Evolutionary conservation across 2,888 invertebrate species (phyloP).

Genomic region (Drosophila macrothrix): DNA sequence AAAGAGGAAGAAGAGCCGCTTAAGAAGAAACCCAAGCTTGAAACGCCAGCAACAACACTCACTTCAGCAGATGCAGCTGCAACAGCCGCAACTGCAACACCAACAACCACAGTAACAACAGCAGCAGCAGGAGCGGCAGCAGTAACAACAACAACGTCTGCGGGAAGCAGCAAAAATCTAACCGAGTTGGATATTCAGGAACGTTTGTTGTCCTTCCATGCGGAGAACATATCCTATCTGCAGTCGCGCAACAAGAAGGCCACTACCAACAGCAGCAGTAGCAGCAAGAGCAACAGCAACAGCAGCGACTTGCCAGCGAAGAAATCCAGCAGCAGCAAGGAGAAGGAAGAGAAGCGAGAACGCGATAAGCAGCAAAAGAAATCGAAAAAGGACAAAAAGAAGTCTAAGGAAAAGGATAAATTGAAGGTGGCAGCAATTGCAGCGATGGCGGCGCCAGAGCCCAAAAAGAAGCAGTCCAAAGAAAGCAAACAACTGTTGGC

Average conservation of each 20-base stretch:
- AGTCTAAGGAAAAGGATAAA: slow-evolving; percentile 70
- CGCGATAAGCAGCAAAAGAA: slow-evolving; percentile 64
- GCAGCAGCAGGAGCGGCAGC: slow-evolving; percentile 14
- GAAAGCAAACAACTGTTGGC: slow-evolving; percentile 23
- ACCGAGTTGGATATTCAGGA: slow-evolving; percentile 88
- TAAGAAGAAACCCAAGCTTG: slow-evolving; percentile 72
- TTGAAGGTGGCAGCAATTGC: slow-evolving; percentile 35
- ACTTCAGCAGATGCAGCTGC: background rate
- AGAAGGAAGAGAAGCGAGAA: slow-evolving; percentile 64
- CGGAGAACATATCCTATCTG: slow-evolving; percentile 87
- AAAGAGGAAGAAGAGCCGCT: slow-evolving; percentile 71
- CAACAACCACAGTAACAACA: slow-evolving; percentile 5
- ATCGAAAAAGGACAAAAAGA: slow-evolving; percentile 70
- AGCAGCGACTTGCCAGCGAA: slow-evolving; percentile 34
- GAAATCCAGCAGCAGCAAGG: slow-evolving; percentile 55
- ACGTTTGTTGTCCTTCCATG: slow-evolving; percentile 88
- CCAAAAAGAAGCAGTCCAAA: slow-evolving; percentile 50
- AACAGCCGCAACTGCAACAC: slow-evolving; percentile 2
- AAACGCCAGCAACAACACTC: slow-evolving; percentile 19
- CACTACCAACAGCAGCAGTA: slow-evolving; percentile 39
- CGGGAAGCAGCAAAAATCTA: slow-evolving; percentile 67
- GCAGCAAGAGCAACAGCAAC: slow-evolving; percentile 36
- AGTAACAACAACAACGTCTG: slow-evolving; percentile 1
- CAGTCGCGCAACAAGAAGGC: slow-evolving; percentile 87
- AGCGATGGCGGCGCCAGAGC: slow-evolving; percentile 20